These are phyloP conservation scores for Epizoanthus fatuus DNA, from an alignment of 92 coral and sea anemone species.

Conservation along the genomic window DNA sequence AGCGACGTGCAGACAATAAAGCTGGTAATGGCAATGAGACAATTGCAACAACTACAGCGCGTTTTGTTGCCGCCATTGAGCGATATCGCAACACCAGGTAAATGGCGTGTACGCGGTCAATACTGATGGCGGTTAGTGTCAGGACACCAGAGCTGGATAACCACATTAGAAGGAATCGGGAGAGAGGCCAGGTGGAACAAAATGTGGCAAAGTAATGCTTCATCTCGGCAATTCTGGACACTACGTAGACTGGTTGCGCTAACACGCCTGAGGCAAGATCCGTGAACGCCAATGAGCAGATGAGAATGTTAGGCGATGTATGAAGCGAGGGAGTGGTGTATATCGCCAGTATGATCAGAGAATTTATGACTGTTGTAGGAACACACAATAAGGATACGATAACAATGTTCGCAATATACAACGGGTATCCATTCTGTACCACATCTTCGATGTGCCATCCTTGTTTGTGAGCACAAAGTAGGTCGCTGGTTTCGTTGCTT, in stretches of 20 bases:
- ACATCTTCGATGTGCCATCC: constrained; percentile 23
- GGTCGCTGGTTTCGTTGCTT: background rate
- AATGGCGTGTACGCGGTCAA: constrained; percentile 30
- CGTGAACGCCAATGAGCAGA: constrained; percentile 29
- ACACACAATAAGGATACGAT: constrained; percentile 3
- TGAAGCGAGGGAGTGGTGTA: constrained; percentile 36
- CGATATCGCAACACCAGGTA: constrained; percentile 24
- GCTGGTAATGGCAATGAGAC: constrained; percentile 9
- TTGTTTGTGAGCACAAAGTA: constrained; percentile 24
- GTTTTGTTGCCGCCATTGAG: constrained; percentile 18
- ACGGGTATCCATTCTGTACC: background rate
- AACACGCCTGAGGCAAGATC: constrained; percentile 39
- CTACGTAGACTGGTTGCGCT: constrained; percentile 27
- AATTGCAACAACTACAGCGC: constrained; percentile 13
- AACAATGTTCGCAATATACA: constrained; percentile 11
- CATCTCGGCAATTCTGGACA: constrained; percentile 31
- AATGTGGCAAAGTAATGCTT: constrained; percentile 16
- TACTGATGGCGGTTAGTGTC: constrained; percentile 15
- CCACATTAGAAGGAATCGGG: constrained; percentile 26
- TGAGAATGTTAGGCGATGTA: constrained; percentile 33
- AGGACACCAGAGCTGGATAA: constrained; percentile 22
- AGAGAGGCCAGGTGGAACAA: constrained; percentile 37
- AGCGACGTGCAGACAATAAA: constrained; percentile 12
- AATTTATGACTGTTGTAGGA: constrained; percentile 18
- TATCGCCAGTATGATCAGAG: constrained; percentile 15